Percentiles rank a stretch among this genome's conserved stretches.
Conservation (phyloP, 2,113 vertebrate genomes). For the Baryphthengus martii region DNA sequence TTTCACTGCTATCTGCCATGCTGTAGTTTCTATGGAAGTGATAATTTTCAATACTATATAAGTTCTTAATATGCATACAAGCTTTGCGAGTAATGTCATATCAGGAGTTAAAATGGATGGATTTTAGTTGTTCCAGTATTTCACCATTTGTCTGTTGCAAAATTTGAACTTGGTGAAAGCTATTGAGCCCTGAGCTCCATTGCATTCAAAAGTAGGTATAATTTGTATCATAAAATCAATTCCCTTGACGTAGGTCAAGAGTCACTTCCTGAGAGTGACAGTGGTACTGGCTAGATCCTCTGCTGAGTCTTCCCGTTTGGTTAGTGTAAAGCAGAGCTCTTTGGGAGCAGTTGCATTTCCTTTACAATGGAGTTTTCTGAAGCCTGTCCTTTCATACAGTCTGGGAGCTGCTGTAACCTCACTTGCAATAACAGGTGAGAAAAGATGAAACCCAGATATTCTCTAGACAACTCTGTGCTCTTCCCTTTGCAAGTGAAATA, state of each 20-base stretch:
- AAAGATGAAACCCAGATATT: constrained; percentile 7
- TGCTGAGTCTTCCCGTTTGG: neutral
- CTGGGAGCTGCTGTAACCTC: neutral
- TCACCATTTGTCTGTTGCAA: neutral
- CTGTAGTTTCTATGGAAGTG: neutral
- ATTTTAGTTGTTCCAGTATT: neutral
- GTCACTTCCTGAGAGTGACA: neutral
- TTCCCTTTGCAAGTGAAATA: neutral
- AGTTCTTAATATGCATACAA: neutral
- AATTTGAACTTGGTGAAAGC: neutral
- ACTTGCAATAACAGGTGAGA: neutral
- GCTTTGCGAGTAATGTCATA: neutral
- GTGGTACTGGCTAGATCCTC: neutral
- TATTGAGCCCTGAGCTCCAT: neutral
- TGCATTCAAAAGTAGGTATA: neutral
- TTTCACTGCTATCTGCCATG: neutral
- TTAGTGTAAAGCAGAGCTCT: neutral
- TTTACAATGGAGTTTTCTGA: neutral
- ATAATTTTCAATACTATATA: neutral
- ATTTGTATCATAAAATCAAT: neutral
- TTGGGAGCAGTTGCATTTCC: neutral
- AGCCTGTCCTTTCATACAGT: neutral
- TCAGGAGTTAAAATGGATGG: neutral
- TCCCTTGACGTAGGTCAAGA: neutral
- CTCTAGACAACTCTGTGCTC: neutral